These are phyloP conservation scores for Allophyes oxyacanthae DNA, from an alignment of 2,888 invertebrate genomes.

Conservation along the genomic window DNA sequence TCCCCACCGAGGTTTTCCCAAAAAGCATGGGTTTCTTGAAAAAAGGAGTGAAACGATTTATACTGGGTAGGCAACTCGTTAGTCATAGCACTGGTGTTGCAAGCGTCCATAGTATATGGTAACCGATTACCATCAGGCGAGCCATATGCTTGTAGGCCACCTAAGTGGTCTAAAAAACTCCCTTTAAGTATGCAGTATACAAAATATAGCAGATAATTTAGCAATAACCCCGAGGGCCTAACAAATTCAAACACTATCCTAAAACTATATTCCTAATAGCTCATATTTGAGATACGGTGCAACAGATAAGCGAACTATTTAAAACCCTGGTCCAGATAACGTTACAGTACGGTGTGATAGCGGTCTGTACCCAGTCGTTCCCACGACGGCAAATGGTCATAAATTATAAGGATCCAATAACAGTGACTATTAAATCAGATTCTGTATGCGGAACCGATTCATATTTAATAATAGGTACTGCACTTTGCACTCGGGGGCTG, in stretches of 20 bases:
- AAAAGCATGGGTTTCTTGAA: no score
- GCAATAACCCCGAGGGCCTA: no score
- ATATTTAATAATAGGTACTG: conserved; percentile 70
- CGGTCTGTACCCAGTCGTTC: conserved; percentile 64
- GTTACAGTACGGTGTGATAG: conserved; percentile 51
- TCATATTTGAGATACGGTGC: conserved; percentile 33
- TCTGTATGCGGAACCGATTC: conserved; percentile 71
- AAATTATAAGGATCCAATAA: conserved; percentile 86
- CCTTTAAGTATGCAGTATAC: no score
- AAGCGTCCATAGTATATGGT: no score
- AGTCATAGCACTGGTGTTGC: no score
- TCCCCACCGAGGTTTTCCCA: no score
- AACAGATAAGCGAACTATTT: conserved; percentile 37
- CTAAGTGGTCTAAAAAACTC: no score
- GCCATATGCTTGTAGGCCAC: no score
- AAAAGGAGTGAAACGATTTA: no score
- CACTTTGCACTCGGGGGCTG: conserved; percentile 49
- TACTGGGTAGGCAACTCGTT: no score
- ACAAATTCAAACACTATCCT: conserved; percentile 4
- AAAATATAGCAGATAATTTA: no score
- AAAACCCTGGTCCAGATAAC: conserved; percentile 34
- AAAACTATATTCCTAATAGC: conserved; percentile 8
- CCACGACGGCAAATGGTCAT: conserved; percentile 78
- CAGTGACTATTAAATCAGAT: conserved; percentile 84
- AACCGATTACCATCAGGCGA: no score